Evolutionary conservation across 2,888 invertebrate species (phyloP).

Genomic region (Meandrusa payeni): DNA sequence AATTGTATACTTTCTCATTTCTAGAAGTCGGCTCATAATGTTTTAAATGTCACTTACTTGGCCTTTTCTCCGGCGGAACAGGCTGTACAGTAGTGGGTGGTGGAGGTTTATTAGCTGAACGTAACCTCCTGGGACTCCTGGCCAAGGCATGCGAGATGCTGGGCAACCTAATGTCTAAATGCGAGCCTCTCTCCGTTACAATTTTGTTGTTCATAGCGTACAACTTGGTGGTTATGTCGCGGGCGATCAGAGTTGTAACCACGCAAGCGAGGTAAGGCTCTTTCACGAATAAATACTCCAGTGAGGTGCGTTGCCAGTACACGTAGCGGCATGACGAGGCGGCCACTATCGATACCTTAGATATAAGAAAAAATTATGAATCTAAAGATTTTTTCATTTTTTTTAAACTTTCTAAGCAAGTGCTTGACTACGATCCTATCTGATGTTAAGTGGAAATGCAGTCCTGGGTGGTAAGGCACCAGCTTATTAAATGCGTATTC

Average conservation of each 20-base stretch:
- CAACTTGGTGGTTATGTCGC: conserved; percentile 92
- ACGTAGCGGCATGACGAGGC: conserved; percentile 90
- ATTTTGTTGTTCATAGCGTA: conserved; percentile 94
- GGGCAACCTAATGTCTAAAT: conserved; percentile 88
- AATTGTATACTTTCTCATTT: too few species aligned
- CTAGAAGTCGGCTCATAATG: too few species aligned
- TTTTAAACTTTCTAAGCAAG: too few species aligned
- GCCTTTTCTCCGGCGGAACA: conserved; percentile 64
- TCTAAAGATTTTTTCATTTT: too few species aligned
- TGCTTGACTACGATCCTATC: too few species aligned
- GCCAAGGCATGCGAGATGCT: conserved; percentile 88
- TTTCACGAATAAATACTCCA: conserved; percentile 92
- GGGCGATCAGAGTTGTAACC: conserved; percentile 88
- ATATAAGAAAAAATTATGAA: too few species aligned
- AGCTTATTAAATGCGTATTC: too few species aligned
- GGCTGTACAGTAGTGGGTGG: conserved; percentile 80
- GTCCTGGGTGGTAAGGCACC: too few species aligned
- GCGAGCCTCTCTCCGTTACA: conserved; percentile 88
- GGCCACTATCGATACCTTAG: conserved; percentile 91
- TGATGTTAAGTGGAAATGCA: too few species aligned
- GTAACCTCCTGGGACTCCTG: conserved; percentile 76
- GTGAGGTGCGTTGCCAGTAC: conserved; percentile 89
- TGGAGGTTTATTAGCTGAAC: conserved; percentile 63
- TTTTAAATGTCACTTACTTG: conserved; percentile 62
- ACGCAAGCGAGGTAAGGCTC: conserved; percentile 91